Percentiles rank a stretch among this genome's conserved stretches.
phyloP scores from a whole-genome alignment of 2,888 invertebrate species.

The Trichogramma dendrolimi region DNA sequence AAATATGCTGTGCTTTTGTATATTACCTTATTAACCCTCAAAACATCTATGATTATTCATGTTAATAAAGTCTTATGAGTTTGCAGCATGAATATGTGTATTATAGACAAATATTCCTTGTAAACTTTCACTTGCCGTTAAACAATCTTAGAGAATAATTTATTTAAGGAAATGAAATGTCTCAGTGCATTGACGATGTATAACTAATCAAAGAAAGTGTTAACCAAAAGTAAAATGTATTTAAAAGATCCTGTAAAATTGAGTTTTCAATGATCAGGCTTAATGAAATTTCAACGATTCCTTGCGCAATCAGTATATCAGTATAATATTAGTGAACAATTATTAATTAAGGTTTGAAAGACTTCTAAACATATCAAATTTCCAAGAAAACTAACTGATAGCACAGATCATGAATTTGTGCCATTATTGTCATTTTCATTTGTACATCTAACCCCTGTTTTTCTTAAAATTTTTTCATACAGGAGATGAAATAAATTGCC shows the following conservation, averaged over 20 bases:
- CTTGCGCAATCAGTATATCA: neutral
- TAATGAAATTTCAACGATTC: neutral
- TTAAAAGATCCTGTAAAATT: constrained; percentile 5
- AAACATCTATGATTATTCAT: neutral
- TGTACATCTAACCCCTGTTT: constrained; percentile 9
- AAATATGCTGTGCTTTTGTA: constrained; percentile 19
- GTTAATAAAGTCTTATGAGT: neutral
- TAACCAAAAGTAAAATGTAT: constrained; percentile 15
- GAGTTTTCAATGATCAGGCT: constrained; percentile 3
- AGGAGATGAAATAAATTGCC: constrained; percentile 14
- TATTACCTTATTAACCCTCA: constrained; percentile 3
- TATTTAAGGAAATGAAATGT: constrained; percentile 4
- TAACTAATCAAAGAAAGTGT: constrained; percentile 30
- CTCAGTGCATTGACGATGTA: constrained; percentile 23
- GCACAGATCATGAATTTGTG: constrained; percentile 7
- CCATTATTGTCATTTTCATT: constrained; percentile 15
- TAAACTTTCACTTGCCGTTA: constrained; percentile 1
- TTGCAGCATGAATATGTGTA: neutral
- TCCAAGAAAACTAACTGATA: constrained; percentile 22
- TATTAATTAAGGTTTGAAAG: constrained; percentile 17
- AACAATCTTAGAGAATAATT: constrained; percentile 18
- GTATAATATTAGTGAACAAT: neutral
- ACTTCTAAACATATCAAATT: constrained; percentile 44
- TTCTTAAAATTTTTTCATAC: constrained; percentile 26
- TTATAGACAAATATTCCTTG: neutral